Percentiles rank a stretch among this genome's conserved stretches.
Evolutionary conservation across 2,797 vertebrate species (phyloP).

Genomic region (Mormyrus hasselquistii): DNA sequence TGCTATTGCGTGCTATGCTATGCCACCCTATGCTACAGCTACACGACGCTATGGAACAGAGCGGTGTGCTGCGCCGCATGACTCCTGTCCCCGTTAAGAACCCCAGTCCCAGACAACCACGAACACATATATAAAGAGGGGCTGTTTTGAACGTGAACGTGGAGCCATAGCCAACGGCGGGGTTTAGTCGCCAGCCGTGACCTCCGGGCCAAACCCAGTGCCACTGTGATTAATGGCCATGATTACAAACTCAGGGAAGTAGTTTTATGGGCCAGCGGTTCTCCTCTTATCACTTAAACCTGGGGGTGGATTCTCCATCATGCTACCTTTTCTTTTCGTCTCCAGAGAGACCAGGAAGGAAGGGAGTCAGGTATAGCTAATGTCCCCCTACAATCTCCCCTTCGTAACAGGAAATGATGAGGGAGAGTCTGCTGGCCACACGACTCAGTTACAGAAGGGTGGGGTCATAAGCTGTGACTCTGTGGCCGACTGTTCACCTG

Average conservation of each 20-base stretch:
- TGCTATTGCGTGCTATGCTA: neutral
- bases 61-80: neutral
- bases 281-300: conserved; percentile 72
- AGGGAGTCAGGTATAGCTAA: neutral
- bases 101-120: neutral
- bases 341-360: conserved; percentile 37
- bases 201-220: conserved; percentile 33
- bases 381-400: neutral
- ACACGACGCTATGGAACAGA: neutral
- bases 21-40: neutral
- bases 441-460: neutral
- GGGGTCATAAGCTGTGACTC: neutral
- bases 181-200: conserved; percentile 54
- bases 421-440: neutral
- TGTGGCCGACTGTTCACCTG: neutral
- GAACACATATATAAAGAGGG: neutral
- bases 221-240: conserved; percentile 72
- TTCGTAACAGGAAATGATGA: neutral
- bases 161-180: conserved; percentile 26
- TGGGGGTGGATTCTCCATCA: conserved; percentile 56
- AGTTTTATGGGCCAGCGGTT: conserved; percentile 69
- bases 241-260: conserved; percentile 75
- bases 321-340: conserved; percentile 34
- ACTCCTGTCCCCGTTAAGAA: neutral
- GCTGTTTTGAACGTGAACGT: neutral